Conservation (phyloP, 2,888 invertebrate genomes). For the Drosophila conformis region DNA sequence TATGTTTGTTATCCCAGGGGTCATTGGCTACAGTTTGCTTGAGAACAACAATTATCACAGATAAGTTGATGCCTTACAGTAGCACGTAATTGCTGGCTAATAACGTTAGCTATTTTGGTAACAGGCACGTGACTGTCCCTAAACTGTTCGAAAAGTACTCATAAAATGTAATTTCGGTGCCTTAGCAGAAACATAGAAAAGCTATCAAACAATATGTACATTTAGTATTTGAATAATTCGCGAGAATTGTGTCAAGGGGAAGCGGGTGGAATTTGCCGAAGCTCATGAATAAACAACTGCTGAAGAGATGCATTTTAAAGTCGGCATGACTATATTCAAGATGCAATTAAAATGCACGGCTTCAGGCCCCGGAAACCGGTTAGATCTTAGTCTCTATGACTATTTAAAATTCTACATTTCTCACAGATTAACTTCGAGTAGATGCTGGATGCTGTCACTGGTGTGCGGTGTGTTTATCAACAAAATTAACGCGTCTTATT, state of each 20-base stretch:
- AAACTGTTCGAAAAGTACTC: constrained; percentile 6
- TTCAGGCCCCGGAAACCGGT: constrained; percentile 40
- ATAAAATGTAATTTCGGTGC: constrained; percentile 12
- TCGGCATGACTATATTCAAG: constrained; percentile 37
- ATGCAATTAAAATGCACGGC: constrained; percentile 22
- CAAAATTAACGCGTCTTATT: constrained; percentile 71
- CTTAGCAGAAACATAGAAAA: background rate
- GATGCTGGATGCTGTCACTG: constrained; percentile 41
- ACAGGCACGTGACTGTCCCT: constrained; percentile 13
- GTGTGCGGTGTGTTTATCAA: constrained; percentile 54
- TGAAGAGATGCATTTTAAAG: constrained; percentile 32
- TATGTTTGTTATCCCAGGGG: background rate
- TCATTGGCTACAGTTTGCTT: constrained; percentile 17
- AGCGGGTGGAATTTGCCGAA: constrained; percentile 11
- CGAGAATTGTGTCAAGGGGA: constrained; percentile 27
- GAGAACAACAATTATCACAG: constrained; percentile 17
- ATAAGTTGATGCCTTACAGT: constrained; percentile 3
- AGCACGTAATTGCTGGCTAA: constrained; percentile 14
- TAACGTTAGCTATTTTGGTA: constrained; percentile 6
- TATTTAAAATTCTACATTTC: constrained; percentile 30
- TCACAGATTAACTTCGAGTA: constrained; percentile 19
- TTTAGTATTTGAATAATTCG: background rate
- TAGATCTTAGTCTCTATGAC: constrained; percentile 30
- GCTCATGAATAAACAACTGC: constrained; percentile 16
- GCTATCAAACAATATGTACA: background rate